A percentile compares a stretch with the other conserved stretches of the same genome.
These are phyloP conservation scores for Merodon equestris DNA, from an alignment of 2,888 invertebrate species.

Conservation along the genomic window DNA sequence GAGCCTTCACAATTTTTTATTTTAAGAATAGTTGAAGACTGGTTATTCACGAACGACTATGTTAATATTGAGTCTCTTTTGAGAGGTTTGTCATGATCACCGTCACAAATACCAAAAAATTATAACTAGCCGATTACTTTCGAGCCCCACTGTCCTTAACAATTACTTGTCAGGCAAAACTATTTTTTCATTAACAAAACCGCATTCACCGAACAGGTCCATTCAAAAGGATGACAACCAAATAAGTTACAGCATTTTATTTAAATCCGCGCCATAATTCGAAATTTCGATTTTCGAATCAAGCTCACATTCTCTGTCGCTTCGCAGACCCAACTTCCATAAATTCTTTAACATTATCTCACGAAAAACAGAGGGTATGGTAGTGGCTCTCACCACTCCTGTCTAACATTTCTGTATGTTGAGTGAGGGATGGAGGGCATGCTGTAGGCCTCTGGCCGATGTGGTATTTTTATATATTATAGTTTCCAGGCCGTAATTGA, in stretches of 20 bases:
- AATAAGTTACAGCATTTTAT: slow-evolving; percentile 52
- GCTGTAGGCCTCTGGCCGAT: too few species aligned
- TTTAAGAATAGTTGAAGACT: too few species aligned
- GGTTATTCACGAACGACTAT: too few species aligned
- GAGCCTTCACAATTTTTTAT: too few species aligned
- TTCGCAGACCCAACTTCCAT: slow-evolving; percentile 32
- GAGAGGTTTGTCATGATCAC: not conserved
- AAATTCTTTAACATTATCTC: slow-evolving; percentile 56
- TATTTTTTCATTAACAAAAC: not conserved
- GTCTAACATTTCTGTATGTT: slow-evolving; percentile 10
- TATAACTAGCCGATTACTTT: not conserved
- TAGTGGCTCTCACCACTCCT: not conserved
- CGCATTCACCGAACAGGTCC: slow-evolving; percentile 34
- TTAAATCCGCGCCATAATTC: slow-evolving; percentile 34
- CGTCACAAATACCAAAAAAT: not conserved
- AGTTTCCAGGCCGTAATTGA: slow-evolving; percentile 52
- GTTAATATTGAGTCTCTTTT: too few species aligned
- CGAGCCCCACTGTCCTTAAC: slow-evolving; percentile 6
- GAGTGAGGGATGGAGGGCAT: slow-evolving; percentile 23
- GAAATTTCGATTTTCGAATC: slow-evolving; percentile 48
- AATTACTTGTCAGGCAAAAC: not conserved
- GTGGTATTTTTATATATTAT: slow-evolving; percentile 12
- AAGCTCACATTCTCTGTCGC: slow-evolving; percentile 51
- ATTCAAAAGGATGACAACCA: slow-evolving; percentile 45
- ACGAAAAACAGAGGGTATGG: not conserved